Conservation (phyloP, 2,113 vertebrate species). For the Protobothrops flavoviridis region DNA sequence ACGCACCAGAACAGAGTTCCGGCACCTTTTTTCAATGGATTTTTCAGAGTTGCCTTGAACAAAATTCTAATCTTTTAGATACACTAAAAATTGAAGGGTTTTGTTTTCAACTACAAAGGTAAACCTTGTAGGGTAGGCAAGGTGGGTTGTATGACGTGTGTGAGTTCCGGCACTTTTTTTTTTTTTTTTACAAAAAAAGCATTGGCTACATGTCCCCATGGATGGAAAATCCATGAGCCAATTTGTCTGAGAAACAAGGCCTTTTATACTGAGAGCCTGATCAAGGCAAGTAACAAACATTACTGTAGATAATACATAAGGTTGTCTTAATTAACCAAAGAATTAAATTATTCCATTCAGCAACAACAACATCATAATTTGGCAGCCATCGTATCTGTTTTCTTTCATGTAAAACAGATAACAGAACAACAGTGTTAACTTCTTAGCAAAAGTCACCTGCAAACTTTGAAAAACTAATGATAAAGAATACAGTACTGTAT, state of each 20-base stretch:
- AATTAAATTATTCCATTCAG: background rate
- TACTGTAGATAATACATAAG: background rate
- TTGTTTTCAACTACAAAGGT: no score
- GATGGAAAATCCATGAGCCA: background rate
- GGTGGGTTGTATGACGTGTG: no score
- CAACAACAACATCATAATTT: background rate
- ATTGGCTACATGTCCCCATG: slow-evolving; percentile 19
- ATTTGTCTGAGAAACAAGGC: background rate
- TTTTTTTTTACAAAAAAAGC: no score
- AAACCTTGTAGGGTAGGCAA: no score
- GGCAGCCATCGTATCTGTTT: background rate
- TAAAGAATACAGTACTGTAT: background rate
- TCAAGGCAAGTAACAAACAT: background rate
- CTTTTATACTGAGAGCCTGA: background rate
- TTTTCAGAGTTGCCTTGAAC: no score
- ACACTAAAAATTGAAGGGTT: no score
- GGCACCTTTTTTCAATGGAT: no score
- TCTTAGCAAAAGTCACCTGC: background rate
- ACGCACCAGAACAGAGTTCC: no score
- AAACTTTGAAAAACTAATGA: background rate
- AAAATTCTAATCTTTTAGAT: no score
- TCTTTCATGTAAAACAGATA: background rate
- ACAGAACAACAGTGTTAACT: background rate
- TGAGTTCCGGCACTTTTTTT: no score
- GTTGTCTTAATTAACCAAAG: background rate